Conservation (phyloP, 2,113 vertebrate genomes). For the Alces alces region DNA sequence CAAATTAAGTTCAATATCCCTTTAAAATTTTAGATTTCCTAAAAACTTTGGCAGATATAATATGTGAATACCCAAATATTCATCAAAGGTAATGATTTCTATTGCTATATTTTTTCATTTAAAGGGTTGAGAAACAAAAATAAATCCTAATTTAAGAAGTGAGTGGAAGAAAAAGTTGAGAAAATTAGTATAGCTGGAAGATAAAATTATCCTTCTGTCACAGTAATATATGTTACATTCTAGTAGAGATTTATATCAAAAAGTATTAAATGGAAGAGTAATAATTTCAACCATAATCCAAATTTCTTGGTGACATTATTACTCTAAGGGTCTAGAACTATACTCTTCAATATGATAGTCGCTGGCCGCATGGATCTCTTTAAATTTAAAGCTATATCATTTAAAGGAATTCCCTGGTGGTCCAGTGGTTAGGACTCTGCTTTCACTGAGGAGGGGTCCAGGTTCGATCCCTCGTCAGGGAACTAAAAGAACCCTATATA, state of each 20-base stretch:
- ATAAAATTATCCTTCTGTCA: not conserved
- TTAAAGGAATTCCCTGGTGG: not conserved
- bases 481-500: not conserved
- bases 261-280: not conserved
- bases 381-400: not conserved
- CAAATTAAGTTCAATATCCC: constrained; percentile 39
- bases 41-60: constrained; percentile 92
- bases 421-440: not conserved
- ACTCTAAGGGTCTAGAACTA: not conserved
- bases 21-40: constrained; percentile 87
- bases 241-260: not conserved
- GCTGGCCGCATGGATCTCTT: not conserved
- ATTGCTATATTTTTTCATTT: constrained; percentile 1
- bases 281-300: not conserved
- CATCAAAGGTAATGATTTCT: constrained; percentile 88
- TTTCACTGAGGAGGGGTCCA: not conserved
- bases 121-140: not conserved
- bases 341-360: not conserved
- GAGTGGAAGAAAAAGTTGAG: not conserved
- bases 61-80: constrained; percentile 93
- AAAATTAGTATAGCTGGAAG: not conserved
- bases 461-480: not conserved
- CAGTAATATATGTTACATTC: not conserved
- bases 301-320: constrained; percentile 3
- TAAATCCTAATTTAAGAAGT: not conserved